These are phyloP conservation scores for Ptychoptera albimana DNA, from an alignment of 2,888 invertebrate species.

Conservation along the genomic window DNA sequence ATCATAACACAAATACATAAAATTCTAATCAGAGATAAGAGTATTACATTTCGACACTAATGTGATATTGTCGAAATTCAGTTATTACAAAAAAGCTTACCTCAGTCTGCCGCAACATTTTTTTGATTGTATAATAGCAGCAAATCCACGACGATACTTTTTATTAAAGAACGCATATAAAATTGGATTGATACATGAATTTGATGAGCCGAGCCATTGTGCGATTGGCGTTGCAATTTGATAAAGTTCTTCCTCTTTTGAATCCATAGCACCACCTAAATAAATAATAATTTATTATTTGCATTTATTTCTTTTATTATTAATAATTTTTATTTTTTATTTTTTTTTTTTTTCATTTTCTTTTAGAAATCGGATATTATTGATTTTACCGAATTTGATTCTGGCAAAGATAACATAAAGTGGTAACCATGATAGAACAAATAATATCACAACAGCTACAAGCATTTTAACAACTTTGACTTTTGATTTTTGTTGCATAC, in stretches of 20 bases:
- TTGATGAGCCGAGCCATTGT: slow-evolving; percentile 85
- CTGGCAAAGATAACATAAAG: slow-evolving; percentile 78
- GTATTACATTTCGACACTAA: neutral
- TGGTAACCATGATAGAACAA: slow-evolving; percentile 86
- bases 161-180: slow-evolving; percentile 91
- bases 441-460: slow-evolving; percentile 81
- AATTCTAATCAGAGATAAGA: neutral
- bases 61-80: neutral
- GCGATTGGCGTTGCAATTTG: slow-evolving; percentile 74
- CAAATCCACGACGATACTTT: slow-evolving; percentile 80
- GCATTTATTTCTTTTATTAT: too few relatives aligned
- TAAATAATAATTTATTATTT: slow-evolving; percentile 2
- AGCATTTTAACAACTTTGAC: slow-evolving; percentile 92
- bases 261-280: slow-evolving; percentile 34
- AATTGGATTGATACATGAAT: slow-evolving; percentile 90
- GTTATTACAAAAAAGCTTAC: slow-evolving; percentile 11
- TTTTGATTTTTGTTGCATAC: slow-evolving; percentile 87
- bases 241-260: slow-evolving; percentile 65
- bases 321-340: too few relatives aligned
- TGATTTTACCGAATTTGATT: slow-evolving; percentile 62
- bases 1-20: neutral
- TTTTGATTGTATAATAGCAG: slow-evolving; percentile 71
- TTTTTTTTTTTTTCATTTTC: too few relatives aligned
- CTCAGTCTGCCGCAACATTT: slow-evolving; percentile 72
- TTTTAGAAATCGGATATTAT: neutral